Percentiles rank a stretch among this genome's conserved stretches.
phyloP scores from a whole-genome alignment of 2,113 vertebrate genomes.

The Macroglossus sobrinus region DNA sequence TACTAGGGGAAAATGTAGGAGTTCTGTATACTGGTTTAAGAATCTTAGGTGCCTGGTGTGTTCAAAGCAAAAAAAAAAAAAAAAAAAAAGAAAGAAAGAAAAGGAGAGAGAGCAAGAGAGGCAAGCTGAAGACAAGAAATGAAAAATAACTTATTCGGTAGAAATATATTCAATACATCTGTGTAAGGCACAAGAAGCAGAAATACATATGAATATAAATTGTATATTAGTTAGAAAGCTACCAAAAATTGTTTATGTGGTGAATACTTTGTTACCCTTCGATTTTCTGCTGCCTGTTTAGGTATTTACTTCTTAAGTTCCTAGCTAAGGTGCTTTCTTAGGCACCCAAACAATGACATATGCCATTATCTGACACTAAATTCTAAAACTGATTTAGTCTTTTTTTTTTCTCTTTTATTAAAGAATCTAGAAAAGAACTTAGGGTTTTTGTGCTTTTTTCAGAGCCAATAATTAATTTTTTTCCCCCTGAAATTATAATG shows the following conservation, averaged over 20 bases:
- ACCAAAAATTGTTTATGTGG: slow-evolving; percentile 78
- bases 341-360: slow-evolving; percentile 54
- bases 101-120: neutral
- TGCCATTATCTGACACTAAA: slow-evolving; percentile 63
- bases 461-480: slow-evolving; percentile 37
- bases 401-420: neutral
- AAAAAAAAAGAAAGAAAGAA: neutral
- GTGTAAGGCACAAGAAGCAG: slow-evolving; percentile 66
- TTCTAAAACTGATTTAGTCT: slow-evolving; percentile 37
- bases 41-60: neutral
- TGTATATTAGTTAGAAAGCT: slow-evolving; percentile 80
- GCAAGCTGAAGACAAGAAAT: slow-evolving; percentile 36
- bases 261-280: slow-evolving; percentile 66
- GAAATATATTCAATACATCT: slow-evolving; percentile 74
- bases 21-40: neutral
- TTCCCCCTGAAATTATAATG: slow-evolving; percentile 24
- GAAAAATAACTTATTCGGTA: slow-evolving; percentile 69
- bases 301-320: slow-evolving; percentile 75
- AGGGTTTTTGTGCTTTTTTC: neutral
- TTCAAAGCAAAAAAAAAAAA: neutral
- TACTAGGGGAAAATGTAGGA: neutral
- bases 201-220: slow-evolving; percentile 80
- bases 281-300: slow-evolving; percentile 77
- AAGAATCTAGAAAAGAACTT: slow-evolving; percentile 16
- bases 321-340: slow-evolving; percentile 52